Conservation (phyloP, 2,113 vertebrate genomes). For the Turdus rufiventris region DNA sequence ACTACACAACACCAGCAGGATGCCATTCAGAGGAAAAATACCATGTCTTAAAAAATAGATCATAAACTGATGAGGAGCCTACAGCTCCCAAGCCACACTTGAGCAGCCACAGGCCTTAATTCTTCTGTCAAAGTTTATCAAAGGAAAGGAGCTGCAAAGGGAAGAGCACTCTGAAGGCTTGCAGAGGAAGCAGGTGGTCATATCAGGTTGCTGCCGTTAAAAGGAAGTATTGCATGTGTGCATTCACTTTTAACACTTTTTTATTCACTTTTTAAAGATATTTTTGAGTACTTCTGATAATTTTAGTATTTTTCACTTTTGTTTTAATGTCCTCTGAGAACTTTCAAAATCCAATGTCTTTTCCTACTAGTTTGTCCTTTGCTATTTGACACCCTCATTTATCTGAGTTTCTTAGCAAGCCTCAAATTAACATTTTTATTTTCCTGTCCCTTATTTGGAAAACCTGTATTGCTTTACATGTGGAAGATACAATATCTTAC, state of each 20-base stretch:
- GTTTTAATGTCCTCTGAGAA: neutral
- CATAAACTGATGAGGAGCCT: neutral
- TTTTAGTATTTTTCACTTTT: conserved; percentile 39
- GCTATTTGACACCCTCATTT: neutral
- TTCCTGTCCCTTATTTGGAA: neutral
- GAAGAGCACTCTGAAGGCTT: neutral
- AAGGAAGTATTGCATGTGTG: neutral
- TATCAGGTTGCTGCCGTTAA: neutral
- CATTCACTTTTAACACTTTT: conserved; percentile 15
- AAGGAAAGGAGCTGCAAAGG: neutral
- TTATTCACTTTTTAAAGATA: conserved; percentile 30
- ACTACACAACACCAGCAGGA: neutral
- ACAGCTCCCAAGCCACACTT: neutral
- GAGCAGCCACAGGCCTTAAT: neutral
- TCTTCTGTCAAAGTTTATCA: neutral
- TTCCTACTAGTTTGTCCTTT: neutral
- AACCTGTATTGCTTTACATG: neutral
- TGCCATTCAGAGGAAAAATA: conserved; percentile 35
- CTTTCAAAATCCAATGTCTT: neutral
- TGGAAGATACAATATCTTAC: neutral
- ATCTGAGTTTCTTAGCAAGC: neutral
- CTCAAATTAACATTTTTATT: neutral
- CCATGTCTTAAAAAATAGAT: conserved; percentile 43
- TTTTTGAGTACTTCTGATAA: neutral
- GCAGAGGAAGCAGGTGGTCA: neutral